Conservation (phyloP, 2,797 vertebrate genomes). For the Rhinoraja longicauda region DNA sequence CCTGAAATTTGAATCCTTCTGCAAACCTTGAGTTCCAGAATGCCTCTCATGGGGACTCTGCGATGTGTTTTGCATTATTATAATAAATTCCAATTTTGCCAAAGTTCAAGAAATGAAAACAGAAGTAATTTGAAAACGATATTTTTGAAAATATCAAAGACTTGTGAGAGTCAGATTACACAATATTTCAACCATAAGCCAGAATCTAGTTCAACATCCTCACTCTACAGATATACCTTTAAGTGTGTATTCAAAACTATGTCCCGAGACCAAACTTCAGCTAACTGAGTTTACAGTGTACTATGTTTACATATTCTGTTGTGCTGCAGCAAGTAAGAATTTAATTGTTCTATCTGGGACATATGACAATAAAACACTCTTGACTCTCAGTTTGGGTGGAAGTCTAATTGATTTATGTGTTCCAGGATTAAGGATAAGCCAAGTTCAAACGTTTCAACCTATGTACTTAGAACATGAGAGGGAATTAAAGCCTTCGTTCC, state of each 20-base stretch:
- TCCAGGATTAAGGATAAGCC: conserved; percentile 20
- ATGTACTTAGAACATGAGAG: neutral
- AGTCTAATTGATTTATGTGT: conserved; percentile 17
- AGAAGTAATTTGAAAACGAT: conserved; percentile 37
- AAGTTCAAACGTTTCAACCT: conserved; percentile 4
- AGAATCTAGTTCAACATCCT: conserved; percentile 23
- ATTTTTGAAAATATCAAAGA: conserved; percentile 36
- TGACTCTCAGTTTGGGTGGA: neutral
- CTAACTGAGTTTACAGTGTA: neutral
- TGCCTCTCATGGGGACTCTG: neutral
- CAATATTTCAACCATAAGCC: neutral
- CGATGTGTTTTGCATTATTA: conserved; percentile 38
- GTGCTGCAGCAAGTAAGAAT: too few relatives aligned
- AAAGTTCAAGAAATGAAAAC: conserved; percentile 37
- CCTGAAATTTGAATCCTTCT: conserved; percentile 32
- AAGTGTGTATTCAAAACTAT: conserved; percentile 2
- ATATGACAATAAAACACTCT: too few relatives aligned
- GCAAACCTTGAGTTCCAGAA: conserved; percentile 19
- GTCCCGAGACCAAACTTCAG: neutral
- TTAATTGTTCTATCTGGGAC: too few relatives aligned
- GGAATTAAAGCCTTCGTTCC: neutral
- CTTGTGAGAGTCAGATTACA: neutral
- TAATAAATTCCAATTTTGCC: conserved; percentile 36
- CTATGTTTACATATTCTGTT: too few relatives aligned
- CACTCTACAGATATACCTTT: neutral